A percentile compares a stretch with the other conserved stretches of the same genome.
These are phyloP conservation scores for Lamellibrachia satsuma DNA, from an alignment of 2,888 invertebrate species.

Conservation along the genomic window DNA sequence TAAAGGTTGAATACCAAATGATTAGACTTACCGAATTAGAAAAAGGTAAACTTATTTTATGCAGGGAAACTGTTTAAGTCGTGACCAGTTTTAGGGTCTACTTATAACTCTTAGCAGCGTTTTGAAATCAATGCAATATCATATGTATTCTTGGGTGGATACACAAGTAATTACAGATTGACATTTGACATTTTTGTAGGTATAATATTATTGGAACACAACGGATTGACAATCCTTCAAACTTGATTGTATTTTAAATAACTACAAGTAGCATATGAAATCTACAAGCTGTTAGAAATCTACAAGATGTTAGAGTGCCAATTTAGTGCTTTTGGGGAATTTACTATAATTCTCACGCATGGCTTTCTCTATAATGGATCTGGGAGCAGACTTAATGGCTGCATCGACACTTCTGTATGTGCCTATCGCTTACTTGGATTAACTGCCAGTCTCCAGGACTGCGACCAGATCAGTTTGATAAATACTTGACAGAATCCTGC, in stretches of 20 bases:
- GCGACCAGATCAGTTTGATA: background rate
- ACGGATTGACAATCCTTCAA: background rate
- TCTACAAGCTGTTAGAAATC: background rate
- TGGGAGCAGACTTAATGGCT: background rate
- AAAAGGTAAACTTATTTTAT: too few species aligned
- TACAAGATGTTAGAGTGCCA: background rate
- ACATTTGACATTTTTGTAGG: background rate
- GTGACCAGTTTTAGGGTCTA: too few species aligned
- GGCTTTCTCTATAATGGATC: background rate
- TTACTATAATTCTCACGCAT: background rate
- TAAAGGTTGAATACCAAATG: too few species aligned
- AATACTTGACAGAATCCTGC: background rate
- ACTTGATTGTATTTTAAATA: background rate
- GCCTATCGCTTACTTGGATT: background rate
- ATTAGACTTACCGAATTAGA: too few species aligned
- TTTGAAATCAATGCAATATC: too few species aligned
- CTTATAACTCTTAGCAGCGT: too few species aligned
- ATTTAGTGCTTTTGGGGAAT: background rate
- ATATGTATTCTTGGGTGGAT: too few species aligned
- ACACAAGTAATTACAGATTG: too few species aligned
- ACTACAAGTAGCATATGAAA: background rate
- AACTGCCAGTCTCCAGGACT: background rate
- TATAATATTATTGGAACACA: background rate
- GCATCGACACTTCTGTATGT: background rate
- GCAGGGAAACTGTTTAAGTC: too few species aligned